These are phyloP conservation scores for Vandiemenella viatica DNA, from an alignment of 2,888 invertebrate species.

Conservation along the genomic window DNA sequence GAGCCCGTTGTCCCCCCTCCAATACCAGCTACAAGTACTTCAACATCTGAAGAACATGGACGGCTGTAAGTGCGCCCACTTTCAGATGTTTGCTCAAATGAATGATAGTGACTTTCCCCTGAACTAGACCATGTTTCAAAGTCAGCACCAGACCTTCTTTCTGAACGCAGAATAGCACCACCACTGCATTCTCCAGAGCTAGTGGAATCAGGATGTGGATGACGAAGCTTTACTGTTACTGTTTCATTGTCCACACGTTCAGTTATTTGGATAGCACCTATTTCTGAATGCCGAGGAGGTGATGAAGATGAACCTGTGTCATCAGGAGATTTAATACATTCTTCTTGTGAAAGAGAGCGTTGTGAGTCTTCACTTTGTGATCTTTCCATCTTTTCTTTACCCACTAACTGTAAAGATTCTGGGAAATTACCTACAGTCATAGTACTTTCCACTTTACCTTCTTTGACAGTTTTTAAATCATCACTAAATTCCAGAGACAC, in stretches of 20 bases:
- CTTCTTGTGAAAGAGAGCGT: constrained; percentile 22
- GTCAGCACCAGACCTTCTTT: constrained; percentile 60
- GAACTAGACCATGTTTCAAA: constrained; percentile 72
- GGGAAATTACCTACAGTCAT: too few species aligned
- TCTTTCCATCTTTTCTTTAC: neutral
- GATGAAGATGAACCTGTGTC: constrained; percentile 31
- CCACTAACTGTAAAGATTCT: too few species aligned
- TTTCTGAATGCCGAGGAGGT: constrained; percentile 23
- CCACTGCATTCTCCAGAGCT: constrained; percentile 26
- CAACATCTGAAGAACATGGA: constrained; percentile 75
- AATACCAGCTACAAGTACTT: constrained; percentile 47
- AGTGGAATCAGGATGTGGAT: constrained; percentile 19
- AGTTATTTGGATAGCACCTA: constrained; percentile 22
- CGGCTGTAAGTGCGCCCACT: constrained; percentile 49
- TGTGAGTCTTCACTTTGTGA: constrained; percentile 30
- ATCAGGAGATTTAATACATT: constrained; percentile 38
- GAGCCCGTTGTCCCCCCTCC: constrained; percentile 45
- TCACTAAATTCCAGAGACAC: neutral
- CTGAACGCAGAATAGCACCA: constrained; percentile 28
- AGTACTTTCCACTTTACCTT: too few species aligned
- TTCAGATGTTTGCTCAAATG: constrained; percentile 55
- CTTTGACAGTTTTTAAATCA: neutral
- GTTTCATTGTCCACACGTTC: constrained; percentile 22
- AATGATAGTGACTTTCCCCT: constrained; percentile 78
- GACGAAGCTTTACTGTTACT: constrained; percentile 14